Conservation (phyloP, 2,113 vertebrate species). For the Cavia aperea region DNA sequence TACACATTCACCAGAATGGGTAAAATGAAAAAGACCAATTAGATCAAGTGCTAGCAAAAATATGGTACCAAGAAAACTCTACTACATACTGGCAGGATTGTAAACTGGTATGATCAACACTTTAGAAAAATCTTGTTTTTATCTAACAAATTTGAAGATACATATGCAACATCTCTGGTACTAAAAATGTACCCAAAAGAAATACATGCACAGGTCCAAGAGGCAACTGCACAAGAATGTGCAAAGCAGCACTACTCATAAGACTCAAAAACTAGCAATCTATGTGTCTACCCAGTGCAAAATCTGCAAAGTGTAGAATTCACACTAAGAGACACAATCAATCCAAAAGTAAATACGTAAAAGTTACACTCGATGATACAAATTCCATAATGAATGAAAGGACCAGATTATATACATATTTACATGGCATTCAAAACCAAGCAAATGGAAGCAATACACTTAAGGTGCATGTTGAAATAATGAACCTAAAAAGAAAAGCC, state of each 20-base stretch:
- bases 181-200: background rate
- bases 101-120: background rate
- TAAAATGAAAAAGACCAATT: background rate
- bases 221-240: background rate
- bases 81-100: background rate
- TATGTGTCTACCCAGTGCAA: background rate
- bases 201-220: rapidly evolving
- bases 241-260: background rate
- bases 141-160: background rate
- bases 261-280: background rate
- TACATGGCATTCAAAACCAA: background rate
- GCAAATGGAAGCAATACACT: background rate
- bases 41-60: background rate
- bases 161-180: background rate
- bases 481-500: background rate
- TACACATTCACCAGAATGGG: background rate
- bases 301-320: background rate
- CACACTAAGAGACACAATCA: background rate
- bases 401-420: background rate
- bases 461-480: background rate
- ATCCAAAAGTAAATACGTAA: background rate
- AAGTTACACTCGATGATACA: background rate
- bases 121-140: background rate
- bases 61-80: background rate
- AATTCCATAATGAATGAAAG: background rate